Conservation (phyloP, 2,888 invertebrate species). For the Cepaea hortensis region DNA sequence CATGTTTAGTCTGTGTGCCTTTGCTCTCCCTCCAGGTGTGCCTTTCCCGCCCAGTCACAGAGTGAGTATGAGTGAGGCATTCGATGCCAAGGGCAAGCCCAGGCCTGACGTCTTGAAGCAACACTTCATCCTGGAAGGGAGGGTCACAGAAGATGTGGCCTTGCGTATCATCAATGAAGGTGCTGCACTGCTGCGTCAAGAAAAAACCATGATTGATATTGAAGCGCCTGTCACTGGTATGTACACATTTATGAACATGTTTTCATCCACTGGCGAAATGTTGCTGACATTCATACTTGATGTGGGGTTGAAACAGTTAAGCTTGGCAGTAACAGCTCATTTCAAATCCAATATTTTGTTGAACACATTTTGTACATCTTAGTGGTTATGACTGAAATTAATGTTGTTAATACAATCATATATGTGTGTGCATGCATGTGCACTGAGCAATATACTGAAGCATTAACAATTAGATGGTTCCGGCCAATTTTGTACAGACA, state of each 20-base stretch:
- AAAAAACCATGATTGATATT: constrained; percentile 99
- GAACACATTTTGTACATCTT: no score
- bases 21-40: constrained; percentile 82
- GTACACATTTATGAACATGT: background rate
- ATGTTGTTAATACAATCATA: no score
- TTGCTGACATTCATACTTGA: no score
- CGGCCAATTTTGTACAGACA: no score
- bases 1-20: no score
- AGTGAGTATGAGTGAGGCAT: constrained; percentile 95
- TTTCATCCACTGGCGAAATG: background rate
- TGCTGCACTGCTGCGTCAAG: constrained; percentile 89
- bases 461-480: no score
- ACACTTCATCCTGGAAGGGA: constrained; percentile 98
- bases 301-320: background rate
- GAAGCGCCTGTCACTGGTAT: constrained; percentile 97
- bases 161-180: constrained; percentile 98
- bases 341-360: no score
- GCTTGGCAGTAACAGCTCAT: no score
- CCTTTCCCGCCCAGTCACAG: constrained; percentile 99
- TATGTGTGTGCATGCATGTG: no score
- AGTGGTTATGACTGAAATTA: no score
- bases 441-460: no score
- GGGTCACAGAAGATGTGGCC: constrained; percentile 98
- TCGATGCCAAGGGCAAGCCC: constrained; percentile 96
- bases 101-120: constrained; percentile 97